Evolutionary conservation across 2,113 vertebrate genomes (phyloP).

Genomic region (Pristiophorus japonicus): DNA sequence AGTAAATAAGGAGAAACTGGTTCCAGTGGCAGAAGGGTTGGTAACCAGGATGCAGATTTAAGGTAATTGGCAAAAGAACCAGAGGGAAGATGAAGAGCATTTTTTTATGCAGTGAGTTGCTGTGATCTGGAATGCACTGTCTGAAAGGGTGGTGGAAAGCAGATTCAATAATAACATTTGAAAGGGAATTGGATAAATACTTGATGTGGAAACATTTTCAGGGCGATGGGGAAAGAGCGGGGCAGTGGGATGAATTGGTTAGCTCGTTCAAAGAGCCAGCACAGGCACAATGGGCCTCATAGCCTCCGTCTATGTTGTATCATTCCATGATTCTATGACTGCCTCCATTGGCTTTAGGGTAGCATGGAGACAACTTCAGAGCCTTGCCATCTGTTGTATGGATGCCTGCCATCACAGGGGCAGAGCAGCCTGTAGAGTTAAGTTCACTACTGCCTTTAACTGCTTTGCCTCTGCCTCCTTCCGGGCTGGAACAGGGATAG

Average conservation of each 20-base stretch:
- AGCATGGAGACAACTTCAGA: too few species aligned
- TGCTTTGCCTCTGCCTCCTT: background rate
- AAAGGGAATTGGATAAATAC: too few species aligned
- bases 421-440: background rate
- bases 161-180: background rate
- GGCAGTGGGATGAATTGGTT: background rate
- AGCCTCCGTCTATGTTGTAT: too few species aligned
- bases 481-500: background rate
- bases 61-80: too few species aligned
- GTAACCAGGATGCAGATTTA: background rate
- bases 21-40: background rate
- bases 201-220: background rate
- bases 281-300: background rate
- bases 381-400: too few species aligned
- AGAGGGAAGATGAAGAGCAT: too few species aligned
- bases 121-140: too few species aligned
- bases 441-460: background rate
- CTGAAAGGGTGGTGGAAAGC: background rate
- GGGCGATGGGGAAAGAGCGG: background rate
- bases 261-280: background rate
- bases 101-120: too few species aligned
- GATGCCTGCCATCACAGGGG: too few species aligned
- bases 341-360: too few species aligned
- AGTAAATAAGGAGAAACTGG: background rate
- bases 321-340: too few species aligned